phyloP scores from a whole-genome alignment of 2,888 invertebrate genomes.

The Archips crataeganus region DNA sequence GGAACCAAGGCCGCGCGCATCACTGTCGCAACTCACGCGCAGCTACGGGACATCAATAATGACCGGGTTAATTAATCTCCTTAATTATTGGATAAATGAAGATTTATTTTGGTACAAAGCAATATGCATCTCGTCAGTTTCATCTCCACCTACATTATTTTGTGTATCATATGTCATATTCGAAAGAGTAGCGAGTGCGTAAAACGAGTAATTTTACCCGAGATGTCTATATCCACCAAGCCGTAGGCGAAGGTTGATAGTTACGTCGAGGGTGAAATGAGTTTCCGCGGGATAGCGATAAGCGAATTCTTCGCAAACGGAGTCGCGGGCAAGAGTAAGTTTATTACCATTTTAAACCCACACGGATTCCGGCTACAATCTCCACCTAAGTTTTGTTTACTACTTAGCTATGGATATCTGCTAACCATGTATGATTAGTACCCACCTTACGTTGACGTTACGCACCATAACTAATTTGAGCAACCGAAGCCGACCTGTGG shows the following conservation, averaged over 20 bases:
- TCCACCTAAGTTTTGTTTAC: background rate
- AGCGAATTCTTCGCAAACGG: no score
- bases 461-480: constrained; percentile 22
- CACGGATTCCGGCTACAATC: no score
- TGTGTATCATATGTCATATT: no score
- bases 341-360: no score
- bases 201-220: no score
- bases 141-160: background rate
- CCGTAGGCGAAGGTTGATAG: no score
- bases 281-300: no score
- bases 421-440: constrained; percentile 4
- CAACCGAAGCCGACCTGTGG: constrained; percentile 22
- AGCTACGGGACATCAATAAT: constrained; percentile 31
- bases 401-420: background rate
- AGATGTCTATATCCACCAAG: no score
- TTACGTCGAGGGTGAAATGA: no score
- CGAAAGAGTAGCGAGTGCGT: no score
- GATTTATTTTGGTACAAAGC: no score
- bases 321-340: no score
- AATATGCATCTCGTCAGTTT: background rate
- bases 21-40: constrained; percentile 33
- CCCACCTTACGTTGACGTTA: background rate
- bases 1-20: constrained; percentile 32
- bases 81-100: constrained; percentile 22
- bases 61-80: constrained; percentile 30